Percentiles rank a stretch among this genome's conserved stretches.
These are phyloP conservation scores for Myripristis jacobus DNA, from an alignment of 2,797 vertebrate species.

Conservation along the genomic window DNA sequence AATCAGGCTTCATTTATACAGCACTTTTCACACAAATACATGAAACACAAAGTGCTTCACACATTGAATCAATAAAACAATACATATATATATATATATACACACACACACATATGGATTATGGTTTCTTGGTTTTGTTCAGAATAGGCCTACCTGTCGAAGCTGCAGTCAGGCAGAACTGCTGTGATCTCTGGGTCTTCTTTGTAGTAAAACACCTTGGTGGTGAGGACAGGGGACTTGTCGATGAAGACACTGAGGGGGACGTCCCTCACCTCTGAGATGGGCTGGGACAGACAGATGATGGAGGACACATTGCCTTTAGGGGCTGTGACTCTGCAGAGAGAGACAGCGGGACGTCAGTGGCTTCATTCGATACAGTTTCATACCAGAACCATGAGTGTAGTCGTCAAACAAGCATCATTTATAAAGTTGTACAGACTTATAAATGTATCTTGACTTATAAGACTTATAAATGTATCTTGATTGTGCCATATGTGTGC, in stretches of 20 bases:
- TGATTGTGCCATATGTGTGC: neutral
- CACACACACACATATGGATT: too few relatives aligned
- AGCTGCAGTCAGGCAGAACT: constrained; percentile 89
- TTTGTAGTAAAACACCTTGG: constrained; percentile 87
- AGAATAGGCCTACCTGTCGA: constrained; percentile 81
- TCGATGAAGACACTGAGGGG: constrained; percentile 87
- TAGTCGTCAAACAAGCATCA: constrained; percentile 1
- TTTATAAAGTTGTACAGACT: neutral
- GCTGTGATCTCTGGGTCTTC: constrained; percentile 85
- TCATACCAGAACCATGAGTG: neutral
- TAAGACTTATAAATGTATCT: neutral
- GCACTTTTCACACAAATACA: too few relatives aligned
- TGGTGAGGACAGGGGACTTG: constrained; percentile 80
- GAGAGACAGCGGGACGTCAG: constrained; percentile 19
- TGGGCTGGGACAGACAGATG: constrained; percentile 78
- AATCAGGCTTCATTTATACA: too few relatives aligned
- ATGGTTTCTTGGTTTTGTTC: neutral
- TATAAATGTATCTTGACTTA: neutral
- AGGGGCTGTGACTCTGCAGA: constrained; percentile 71
- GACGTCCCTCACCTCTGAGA: constrained; percentile 79
- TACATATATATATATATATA: too few relatives aligned
- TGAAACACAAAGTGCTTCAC: too few relatives aligned
- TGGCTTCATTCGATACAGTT: neutral
- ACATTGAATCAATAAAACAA: too few relatives aligned
- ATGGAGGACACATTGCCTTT: constrained; percentile 78